Evolutionary conservation across 2,113 vertebrate genomes (phyloP).

Genomic region (Tachysurus vachellii): DNA sequence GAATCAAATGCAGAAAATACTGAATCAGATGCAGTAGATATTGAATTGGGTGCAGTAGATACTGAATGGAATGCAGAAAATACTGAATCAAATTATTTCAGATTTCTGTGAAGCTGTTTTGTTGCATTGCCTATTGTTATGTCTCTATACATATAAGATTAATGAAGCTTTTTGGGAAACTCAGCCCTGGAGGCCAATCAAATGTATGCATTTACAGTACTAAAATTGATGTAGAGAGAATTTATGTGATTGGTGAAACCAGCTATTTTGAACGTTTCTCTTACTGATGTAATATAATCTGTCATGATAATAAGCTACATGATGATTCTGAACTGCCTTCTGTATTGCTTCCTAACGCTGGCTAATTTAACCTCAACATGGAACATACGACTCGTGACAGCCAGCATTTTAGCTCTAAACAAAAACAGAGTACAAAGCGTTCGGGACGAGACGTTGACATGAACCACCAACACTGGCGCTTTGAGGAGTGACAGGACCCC

Average conservation of each 20-base stretch:
- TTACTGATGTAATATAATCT: background rate
- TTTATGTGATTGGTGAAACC: background rate
- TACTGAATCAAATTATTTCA: too few relatives aligned
- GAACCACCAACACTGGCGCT: background rate
- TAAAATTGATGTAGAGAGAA: background rate
- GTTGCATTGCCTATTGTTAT: background rate
- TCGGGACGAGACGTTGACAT: background rate
- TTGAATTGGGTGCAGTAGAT: too few relatives aligned
- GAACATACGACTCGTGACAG: conserved; percentile 12
- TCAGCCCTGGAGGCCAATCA: background rate
- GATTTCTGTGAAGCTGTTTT: background rate
- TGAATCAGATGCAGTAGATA: too few relatives aligned
- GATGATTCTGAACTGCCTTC: background rate
- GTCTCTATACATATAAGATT: background rate
- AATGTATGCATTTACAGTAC: background rate
- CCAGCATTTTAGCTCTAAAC: background rate
- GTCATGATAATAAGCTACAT: background rate
- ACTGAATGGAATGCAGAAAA: too few relatives aligned
- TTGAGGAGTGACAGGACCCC: conserved; percentile 51
- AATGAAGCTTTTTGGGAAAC: background rate
- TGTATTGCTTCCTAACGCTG: background rate
- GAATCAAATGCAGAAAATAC: too few relatives aligned
- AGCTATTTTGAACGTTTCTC: background rate
- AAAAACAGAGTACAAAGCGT: background rate
- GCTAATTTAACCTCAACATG: background rate